Percentiles rank a stretch among this genome's conserved stretches.
phyloP scores from a whole-genome alignment of 2,888 invertebrate genomes.

The Mayetiola destructor region DNA sequence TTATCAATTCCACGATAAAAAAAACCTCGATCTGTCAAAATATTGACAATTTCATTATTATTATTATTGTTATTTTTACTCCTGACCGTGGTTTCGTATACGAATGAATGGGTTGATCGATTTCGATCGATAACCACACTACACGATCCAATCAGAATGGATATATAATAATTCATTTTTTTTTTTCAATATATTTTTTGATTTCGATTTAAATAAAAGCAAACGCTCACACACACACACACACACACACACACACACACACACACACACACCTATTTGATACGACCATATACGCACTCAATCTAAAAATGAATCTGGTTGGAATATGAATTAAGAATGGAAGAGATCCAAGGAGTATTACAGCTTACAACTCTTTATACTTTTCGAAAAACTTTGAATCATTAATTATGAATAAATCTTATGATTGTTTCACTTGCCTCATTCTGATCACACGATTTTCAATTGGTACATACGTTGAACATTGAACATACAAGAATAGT shows the following conservation, averaged over 20 bases:
- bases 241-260: too few species aligned
- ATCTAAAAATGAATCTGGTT: too few species aligned
- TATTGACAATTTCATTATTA: slow-evolving; percentile 13
- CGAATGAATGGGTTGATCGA: background rate
- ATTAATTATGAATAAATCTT: slow-evolving; percentile 12
- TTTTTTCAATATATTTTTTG: slow-evolving; percentile 2
- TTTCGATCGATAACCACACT: background rate
- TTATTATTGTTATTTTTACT: background rate
- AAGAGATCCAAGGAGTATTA: background rate
- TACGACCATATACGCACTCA: too few species aligned
- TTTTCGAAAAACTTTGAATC: background rate
- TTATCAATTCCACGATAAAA: background rate
- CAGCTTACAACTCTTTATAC: background rate
- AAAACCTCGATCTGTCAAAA: slow-evolving; percentile 10
- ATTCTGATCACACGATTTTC: slow-evolving; percentile 4
- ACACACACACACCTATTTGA: too few species aligned
- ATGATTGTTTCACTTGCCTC: background rate
- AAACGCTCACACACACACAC: background rate
- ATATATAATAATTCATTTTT: background rate
- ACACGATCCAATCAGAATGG: too few species aligned
- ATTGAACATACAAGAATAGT: too few species aligned
- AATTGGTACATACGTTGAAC: too few species aligned
- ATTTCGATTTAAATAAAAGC: too few species aligned
- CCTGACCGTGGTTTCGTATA: background rate
- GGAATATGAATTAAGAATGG: too few species aligned